A percentile compares a stretch with the other conserved stretches of the same genome.
Evolutionary conservation across 2,888 invertebrate species (phyloP).

Genomic region (Carterocephalus palaemon): DNA sequence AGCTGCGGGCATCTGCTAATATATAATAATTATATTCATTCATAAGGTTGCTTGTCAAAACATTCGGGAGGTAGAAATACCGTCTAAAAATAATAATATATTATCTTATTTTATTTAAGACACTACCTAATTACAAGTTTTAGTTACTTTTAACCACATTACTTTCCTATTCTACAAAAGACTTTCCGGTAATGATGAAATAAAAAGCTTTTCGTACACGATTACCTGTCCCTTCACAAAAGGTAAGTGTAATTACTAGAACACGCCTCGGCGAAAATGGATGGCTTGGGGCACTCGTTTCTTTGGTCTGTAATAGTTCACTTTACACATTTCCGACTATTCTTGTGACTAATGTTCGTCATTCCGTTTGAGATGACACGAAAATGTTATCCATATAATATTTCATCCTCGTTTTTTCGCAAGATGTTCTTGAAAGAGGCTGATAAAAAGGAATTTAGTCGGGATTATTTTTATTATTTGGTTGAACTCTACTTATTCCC

Average conservation of each 20-base stretch:
- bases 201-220: background rate
- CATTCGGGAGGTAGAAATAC: too few species aligned
- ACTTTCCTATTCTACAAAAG: background rate
- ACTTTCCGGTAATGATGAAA: constrained; percentile 5
- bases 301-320: constrained; percentile 7
- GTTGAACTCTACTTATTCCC: too few species aligned
- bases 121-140: too few species aligned
- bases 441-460: too few species aligned
- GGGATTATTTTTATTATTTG: too few species aligned
- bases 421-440: too few species aligned
- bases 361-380: constrained; percentile 7
- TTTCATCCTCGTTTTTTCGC: too few species aligned
- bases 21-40: too few species aligned
- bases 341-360: constrained; percentile 1
- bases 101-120: too few species aligned
- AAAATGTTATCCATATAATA: background rate
- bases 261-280: background rate
- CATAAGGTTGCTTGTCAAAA: too few species aligned
- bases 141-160: background rate
- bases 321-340: constrained; percentile 17
- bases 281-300: constrained; percentile 1
- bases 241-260: constrained; percentile 12
- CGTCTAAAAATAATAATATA: too few species aligned
- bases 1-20: too few species aligned
- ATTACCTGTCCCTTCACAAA: constrained; percentile 7